Evolutionary conservation across 2,113 vertebrate genomes (phyloP), one percentile per base, ranked within the genome.

Genomic region (Dascyllus trimaculatus): DNA sequence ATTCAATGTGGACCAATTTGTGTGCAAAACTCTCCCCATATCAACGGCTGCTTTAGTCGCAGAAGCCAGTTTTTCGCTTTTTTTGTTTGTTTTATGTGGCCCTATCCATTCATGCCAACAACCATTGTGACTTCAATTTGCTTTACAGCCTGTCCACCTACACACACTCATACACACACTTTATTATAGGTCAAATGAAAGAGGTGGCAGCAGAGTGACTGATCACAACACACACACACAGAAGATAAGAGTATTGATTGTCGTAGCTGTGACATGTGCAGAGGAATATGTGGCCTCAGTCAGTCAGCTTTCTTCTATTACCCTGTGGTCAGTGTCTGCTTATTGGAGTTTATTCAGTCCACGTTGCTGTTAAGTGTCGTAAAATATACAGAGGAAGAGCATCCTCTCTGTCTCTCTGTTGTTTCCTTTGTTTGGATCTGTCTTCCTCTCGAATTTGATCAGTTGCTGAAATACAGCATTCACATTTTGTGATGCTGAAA

Each of bases 221-320:
- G 82, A 80, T 82, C 72, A 60, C 79, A 61, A 56, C 80, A 54
- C 80, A 81, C 71, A 61, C 85, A 82, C 46, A 58, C 4, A 81
- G 53, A 56, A 71, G 75, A 67, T 74, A 57, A 77, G 64, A 56
- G 56, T 80, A 82, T 82, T 74, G 72, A 85, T 87, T 21, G 1
- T 22, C 58, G 57, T 51, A 25, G 62, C 25, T 21, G 32, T 11
- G 32, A 18, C 43, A 54, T 66, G 71, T 75, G 38, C 21, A n/a
- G 45, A 26, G 17, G 43, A 43, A 52, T 58, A 29, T 45, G 66
- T 60, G 25, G 29, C 69, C 66, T 59, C 32, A 54, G 63, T 74
- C 35, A 62, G 14, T 32, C 8, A 43, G 57, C 54, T 22, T 35
- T 22, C n/a, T 11, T 69, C 62, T 72, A 2, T 29, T 26, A 22